Percentiles rank a stretch among this genome's conserved stretches.
Evolutionary conservation across 2,113 vertebrate species (phyloP).

Genomic region (Onychostruthus taczanowskii): DNA sequence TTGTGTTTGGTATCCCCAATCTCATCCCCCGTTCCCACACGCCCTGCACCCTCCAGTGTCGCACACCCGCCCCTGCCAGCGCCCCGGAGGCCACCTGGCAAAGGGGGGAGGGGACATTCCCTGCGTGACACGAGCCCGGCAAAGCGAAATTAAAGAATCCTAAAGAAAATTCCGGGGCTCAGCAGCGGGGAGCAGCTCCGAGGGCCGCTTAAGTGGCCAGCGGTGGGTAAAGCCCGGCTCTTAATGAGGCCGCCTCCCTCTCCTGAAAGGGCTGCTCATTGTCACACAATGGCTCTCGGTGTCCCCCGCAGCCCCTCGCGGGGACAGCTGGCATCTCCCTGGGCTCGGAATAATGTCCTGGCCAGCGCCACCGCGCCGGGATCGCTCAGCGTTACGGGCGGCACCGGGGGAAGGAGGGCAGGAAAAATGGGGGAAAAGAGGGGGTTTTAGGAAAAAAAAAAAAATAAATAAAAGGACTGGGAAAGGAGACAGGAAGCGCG

Average conservation of each 20-base stretch:
- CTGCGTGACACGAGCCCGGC: background rate
- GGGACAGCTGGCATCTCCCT: constrained; percentile 13
- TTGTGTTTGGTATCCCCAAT: background rate
- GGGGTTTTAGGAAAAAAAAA: background rate
- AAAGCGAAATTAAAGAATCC: background rate
- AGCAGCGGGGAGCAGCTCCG: background rate
- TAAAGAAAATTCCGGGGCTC: background rate
- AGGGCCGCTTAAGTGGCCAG: background rate
- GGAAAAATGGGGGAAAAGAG: background rate
- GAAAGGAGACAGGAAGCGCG: background rate
- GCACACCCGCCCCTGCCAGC: background rate
- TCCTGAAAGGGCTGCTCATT: background rate
- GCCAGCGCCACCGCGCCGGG: background rate
- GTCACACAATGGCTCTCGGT: background rate
- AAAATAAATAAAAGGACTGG: background rate
- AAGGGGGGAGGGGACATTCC: background rate
- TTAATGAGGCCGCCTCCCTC: background rate
- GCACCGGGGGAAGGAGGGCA: background rate
- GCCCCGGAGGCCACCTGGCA: background rate
- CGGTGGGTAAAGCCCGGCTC: background rate
- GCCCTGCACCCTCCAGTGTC: background rate
- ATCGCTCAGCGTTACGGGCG: background rate
- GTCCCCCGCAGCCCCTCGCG: background rate
- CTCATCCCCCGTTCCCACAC: background rate
- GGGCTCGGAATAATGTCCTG: background rate